These are phyloP conservation scores for Hylyphantes graminicola DNA, from an alignment of 1,140 invertebrate genomes.

Conservation along the genomic window DNA sequence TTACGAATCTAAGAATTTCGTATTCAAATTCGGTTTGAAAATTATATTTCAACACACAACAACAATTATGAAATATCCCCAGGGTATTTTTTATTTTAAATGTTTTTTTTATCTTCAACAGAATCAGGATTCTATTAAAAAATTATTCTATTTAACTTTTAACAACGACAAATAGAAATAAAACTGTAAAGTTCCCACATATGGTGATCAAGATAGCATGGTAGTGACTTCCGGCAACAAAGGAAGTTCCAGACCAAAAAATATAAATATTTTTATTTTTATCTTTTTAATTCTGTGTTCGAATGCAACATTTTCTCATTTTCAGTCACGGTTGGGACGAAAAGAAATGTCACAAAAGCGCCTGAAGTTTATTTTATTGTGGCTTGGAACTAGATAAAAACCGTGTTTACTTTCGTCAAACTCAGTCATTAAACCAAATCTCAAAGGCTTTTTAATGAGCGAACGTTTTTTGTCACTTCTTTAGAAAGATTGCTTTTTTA, in stretches of 20 bases:
- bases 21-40: too few species aligned
- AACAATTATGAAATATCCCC: too few species aligned
- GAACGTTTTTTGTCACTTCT: constrained; percentile 18
- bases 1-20: too few species aligned
- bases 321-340: background rate
- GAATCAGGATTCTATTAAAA: too few species aligned
- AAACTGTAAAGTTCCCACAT: background rate
- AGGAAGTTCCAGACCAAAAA: constrained; percentile 4
- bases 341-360: constrained; percentile 17
- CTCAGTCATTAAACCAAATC: constrained; percentile 15
- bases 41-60: too few species aligned
- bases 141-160: too few species aligned
- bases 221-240: constrained; percentile 3
- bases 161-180: too few species aligned
- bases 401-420: constrained; percentile 44
- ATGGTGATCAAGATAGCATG: constrained; percentile 6
- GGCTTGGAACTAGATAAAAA: constrained; percentile 44
- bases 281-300: background rate
- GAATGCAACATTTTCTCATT: background rate
- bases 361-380: constrained; percentile 35
- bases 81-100: too few species aligned
- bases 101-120: too few species aligned
- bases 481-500: background rate
- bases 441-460: constrained; percentile 46
- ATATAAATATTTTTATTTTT: constrained; percentile 13